Base-by-base conservation (phyloP, 2,797 vertebrate species). In the Todus mexicanus region DNA sequence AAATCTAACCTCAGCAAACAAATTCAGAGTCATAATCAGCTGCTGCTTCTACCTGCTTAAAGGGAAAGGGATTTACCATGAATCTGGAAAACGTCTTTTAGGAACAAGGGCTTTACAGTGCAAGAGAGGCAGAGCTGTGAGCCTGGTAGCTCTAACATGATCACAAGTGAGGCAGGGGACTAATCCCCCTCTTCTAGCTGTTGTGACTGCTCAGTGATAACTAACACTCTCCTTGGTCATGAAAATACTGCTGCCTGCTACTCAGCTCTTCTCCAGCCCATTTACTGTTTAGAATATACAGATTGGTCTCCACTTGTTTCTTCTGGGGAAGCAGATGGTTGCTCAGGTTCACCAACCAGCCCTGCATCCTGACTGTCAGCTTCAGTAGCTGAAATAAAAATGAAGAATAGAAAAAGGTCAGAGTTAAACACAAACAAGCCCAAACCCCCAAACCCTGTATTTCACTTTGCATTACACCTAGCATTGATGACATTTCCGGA, bases 381-480 rank as follows among this genome's bases (percentile, higher is more conserved):
- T 70, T 93, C 95, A 68, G 89, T 22, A 78, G 84, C 97, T 97
- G 75, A 80, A 92, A 95, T 21, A 74, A 48, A 94, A 89, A 93
- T 25, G 50, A 81, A 94, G 50, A 81, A 94, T 4, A 88, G 75
- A 60, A 79, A 70, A 88, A 54, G 12, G n/a, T 87, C 59, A 70
- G 31, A 42, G 11, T 84, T 84, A 66, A 89, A 87, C 21, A 85
- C 21, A 43, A 87, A 71, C 25, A 71, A 89, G 29, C 22, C 47
- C 11, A 60, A 48, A 1, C 1, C 21, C 10, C 19, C 29, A 92
- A 80, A 40, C 19, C 29, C 27, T 65, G 10, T 68, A n/a, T 77
- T 84, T 89, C 68, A 35, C 29, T 68, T 88, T 73, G 48, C 29
- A 18, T 86, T 82, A 68, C n/a, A 65, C 22, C 14, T 40, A 13